Conservation (phyloP, 2,797 vertebrate genomes). For the Galagoides demidoff region DNA sequence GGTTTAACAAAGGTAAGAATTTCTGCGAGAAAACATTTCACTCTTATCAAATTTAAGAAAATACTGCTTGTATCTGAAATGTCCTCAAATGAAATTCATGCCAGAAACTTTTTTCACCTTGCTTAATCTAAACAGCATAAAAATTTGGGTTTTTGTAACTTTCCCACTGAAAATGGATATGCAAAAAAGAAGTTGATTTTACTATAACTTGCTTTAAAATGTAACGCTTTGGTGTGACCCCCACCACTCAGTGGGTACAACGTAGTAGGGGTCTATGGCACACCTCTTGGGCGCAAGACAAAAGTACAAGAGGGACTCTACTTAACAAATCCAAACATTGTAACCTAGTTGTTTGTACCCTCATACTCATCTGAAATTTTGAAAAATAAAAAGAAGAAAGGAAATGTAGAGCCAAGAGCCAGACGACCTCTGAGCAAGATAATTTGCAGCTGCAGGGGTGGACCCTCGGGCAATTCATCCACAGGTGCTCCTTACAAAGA, state of each 20-base stretch:
- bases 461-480: too few relatives aligned
- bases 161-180: background rate
- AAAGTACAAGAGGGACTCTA: too few relatives aligned
- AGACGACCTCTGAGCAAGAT: too few relatives aligned
- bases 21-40: background rate
- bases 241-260: background rate
- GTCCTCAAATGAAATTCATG: background rate
- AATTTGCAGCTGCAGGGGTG: too few relatives aligned
- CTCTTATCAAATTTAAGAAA: background rate
- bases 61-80: background rate
- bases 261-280: background rate
- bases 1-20: background rate
- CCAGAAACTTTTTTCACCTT: background rate
- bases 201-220: slow-evolving; percentile 19
- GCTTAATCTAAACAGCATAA: background rate
- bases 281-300: too few relatives aligned
- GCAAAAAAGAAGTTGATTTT: background rate
- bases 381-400: too few relatives aligned
- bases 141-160: background rate
- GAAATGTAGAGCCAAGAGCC: too few relatives aligned
- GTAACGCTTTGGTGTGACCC: background rate
- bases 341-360: too few relatives aligned
- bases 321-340: too few relatives aligned
- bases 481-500: too few relatives aligned
- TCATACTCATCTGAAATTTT: too few relatives aligned